These are phyloP conservation scores for Anticlea derivata DNA, from an alignment of 2,888 invertebrate species.

Conservation along the genomic window DNA sequence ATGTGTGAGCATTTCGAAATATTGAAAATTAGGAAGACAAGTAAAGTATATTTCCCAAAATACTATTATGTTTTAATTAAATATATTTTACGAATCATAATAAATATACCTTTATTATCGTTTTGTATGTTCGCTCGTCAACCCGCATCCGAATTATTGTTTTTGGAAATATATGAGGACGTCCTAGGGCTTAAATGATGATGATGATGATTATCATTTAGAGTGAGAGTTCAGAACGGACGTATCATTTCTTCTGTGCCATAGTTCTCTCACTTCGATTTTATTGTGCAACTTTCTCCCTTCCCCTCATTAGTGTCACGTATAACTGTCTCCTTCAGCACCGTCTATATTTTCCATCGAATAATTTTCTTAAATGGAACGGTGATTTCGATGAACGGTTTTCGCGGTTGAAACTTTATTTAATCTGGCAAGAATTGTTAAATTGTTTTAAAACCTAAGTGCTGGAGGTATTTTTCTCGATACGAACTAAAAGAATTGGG, in stretches of 20 bases:
- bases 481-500: background rate
- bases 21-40: too few species aligned
- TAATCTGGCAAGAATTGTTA: slow-evolving; percentile 13
- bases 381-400: slow-evolving; percentile 30
- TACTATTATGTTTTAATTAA: too few species aligned
- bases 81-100: too few species aligned
- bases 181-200: too few species aligned
- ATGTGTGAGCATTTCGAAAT: background rate
- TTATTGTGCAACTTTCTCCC: slow-evolving; percentile 24
- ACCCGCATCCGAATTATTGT: too few species aligned
- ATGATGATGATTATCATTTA: background rate
- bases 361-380: slow-evolving; percentile 41
- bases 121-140: too few species aligned
- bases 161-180: too few species aligned
- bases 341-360: slow-evolving; percentile 42
- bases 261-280: slow-evolving; percentile 11
- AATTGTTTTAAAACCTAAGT: slow-evolving; percentile 20
- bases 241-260: background rate
- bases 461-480: slow-evolving; percentile 16
- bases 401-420: slow-evolving; percentile 22
- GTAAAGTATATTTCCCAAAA: too few species aligned
- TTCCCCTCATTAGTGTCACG: slow-evolving; percentile 19
- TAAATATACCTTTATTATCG: too few species aligned
- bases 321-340: slow-evolving; percentile 32
- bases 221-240: background rate